Evolutionary conservation across 2,888 invertebrate species (phyloP).

Genomic region (Piscicola geometra): DNA sequence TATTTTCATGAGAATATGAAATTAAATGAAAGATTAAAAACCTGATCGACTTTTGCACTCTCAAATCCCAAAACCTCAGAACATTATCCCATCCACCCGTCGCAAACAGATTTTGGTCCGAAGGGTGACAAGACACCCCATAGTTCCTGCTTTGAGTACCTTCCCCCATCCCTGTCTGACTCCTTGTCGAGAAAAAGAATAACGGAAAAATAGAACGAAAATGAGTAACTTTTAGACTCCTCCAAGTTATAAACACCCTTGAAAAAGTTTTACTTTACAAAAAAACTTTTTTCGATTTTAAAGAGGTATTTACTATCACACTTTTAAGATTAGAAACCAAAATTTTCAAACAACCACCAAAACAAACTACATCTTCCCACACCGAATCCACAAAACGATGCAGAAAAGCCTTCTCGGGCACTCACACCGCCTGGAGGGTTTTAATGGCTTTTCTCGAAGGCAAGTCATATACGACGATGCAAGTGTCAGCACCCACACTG

Average conservation of each 20-base stretch:
- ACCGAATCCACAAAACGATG: too few species aligned
- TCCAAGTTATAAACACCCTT: too few species aligned
- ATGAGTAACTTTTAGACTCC: too few species aligned
- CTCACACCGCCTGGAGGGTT: conserved; percentile 1
- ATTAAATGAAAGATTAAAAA: neutral
- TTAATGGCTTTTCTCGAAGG: neutral
- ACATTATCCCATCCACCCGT: conserved; percentile 24
- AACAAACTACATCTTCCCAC: too few species aligned
- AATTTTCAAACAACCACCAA: too few species aligned
- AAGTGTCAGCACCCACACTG: conserved; percentile 21
- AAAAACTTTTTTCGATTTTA: too few species aligned
- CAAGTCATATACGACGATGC: conserved; percentile 14
- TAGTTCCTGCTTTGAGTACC: neutral
- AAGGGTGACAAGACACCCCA: conserved; percentile 6
- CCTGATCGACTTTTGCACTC: conserved; percentile 3
- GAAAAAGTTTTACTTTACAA: too few species aligned
- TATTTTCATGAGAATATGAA: too few species aligned
- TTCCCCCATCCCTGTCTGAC: neutral
- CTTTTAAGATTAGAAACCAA: too few species aligned
- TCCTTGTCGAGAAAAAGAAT: too few species aligned
- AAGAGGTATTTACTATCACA: too few species aligned
- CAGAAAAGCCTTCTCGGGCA: neutral
- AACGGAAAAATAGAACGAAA: too few species aligned
- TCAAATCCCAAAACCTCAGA: conserved; percentile 23
- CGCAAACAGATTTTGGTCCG: neutral